Evolutionary conservation across 1,140 invertebrate genomes (phyloP).

Genomic region (Leptopilina boulardi): DNA sequence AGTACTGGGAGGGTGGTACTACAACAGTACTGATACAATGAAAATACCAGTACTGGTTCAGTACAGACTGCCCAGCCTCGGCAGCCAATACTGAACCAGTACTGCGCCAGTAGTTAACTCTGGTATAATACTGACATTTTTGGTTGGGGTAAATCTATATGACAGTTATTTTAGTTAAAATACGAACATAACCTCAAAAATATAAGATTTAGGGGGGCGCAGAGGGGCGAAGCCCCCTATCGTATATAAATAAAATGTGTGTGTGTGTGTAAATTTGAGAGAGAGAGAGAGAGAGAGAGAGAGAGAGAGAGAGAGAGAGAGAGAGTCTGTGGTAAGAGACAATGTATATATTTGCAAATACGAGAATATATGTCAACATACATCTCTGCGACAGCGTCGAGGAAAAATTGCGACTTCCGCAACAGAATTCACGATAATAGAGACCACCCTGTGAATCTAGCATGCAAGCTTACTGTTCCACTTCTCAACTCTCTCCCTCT

Average conservation of each 20-base stretch:
- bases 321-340: background rate
- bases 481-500: slow-evolving; percentile 45
- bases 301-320: background rate
- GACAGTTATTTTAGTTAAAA: no score
- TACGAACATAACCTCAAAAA: no score
- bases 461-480: slow-evolving; percentile 54
- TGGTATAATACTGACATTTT: no score
- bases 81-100: no score
- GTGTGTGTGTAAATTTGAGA: background rate
- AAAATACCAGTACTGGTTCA: no score
- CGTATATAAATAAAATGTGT: background rate
- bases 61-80: no score
- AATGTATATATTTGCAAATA: background rate
- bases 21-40: no score
- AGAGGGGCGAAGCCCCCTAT: no score
- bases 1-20: no score
- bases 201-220: no score
- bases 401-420: slow-evolving; percentile 65
- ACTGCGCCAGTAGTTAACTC: no score
- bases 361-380: slow-evolving; percentile 18
- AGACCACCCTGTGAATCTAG: slow-evolving; percentile 61
- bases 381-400: slow-evolving; percentile 32
- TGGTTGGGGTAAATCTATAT: no score
- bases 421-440: slow-evolving; percentile 68
- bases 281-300: background rate